Evolutionary conservation across 2,888 invertebrate genomes (phyloP), one percentile per base, ranked within the genome.

Genomic region (Eupithecia insigniata): DNA sequence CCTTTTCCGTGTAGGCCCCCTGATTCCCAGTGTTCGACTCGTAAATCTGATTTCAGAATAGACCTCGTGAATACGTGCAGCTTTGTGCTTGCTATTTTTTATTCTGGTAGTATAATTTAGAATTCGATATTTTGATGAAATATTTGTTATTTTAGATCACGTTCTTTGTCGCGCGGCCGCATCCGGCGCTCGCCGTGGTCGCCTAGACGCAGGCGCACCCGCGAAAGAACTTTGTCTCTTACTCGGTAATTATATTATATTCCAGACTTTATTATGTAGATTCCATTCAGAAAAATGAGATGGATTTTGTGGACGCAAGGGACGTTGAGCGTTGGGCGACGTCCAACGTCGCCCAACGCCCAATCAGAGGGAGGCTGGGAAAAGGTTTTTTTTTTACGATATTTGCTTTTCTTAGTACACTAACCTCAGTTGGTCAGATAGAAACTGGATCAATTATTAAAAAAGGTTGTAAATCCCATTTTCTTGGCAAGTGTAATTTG

Each of bases 81-180:
- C 51, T 22, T 22, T 43, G 51, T 51, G 28, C 22, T 12, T 55
- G 66, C 26, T 28, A 28, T 16, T 16, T 58, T 58, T 58, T 6
- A 16, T 58, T 58, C 12, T 51, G 6, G 6, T 58, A 28, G 5
- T 5, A 58, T 6, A 8, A 28, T 28, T 6, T 7, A 18, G 6
- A n/a, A 22, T 22, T 28, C 6, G 1, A 16, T 58, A 58, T 66
- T 61, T 22, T 66, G 18, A 69, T 60, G 26, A 46, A n/a, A 30
- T 30, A n/a, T 70, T 22, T 64, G 16, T 61, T 51, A 64, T 81
- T 81, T 28, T 90, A 96, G 96, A 87, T 96, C 96, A 78, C 95
- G 96, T 76, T 96, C 96, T 26, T 89, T 95, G 78, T 96, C 96
- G 36, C 96, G 88, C 90, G 96, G 88, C 81, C 95, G 84, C 83